A percentile compares a stretch with the other conserved stretches of the same genome.
Conservation (phyloP, 2,113 vertebrate genomes). For the Gymnobelideus leadbeateri region DNA sequence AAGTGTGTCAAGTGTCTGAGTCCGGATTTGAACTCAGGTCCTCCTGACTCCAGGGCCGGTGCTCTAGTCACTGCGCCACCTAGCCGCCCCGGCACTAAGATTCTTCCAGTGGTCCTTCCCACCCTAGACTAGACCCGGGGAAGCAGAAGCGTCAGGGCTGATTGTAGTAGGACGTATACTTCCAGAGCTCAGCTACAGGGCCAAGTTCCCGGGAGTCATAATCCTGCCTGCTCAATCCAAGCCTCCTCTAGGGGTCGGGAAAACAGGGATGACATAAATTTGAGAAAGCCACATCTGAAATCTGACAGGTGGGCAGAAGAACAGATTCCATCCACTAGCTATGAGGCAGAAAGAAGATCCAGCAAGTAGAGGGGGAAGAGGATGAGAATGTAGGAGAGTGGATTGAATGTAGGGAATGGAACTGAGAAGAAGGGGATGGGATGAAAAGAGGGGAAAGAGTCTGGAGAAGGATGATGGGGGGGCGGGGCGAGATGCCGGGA, state of each 20-base stretch:
- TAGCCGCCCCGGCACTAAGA: too few species aligned
- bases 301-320: background rate
- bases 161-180: background rate
- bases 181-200: background rate
- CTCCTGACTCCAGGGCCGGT: too few species aligned
- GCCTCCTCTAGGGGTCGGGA: background rate
- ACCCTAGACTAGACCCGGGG: background rate
- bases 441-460: background rate
- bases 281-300: background rate
- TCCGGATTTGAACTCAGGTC: too few species aligned
- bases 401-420: background rate
- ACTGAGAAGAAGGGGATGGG: background rate
- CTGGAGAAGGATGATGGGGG: background rate
- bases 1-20: too few species aligned
- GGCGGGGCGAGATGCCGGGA: background rate
- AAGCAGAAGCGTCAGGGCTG: background rate
- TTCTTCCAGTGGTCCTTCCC: background rate
- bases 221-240: background rate
- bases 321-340: background rate
- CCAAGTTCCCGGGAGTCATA: background rate
- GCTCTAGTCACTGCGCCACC: too few species aligned
- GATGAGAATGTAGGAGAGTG: background rate
- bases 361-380: background rate
- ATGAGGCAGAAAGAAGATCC: background rate
- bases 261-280: background rate